Evolutionary conservation across 2,113 vertebrate species (phyloP).

Genomic region (Prolemur simus): DNA sequence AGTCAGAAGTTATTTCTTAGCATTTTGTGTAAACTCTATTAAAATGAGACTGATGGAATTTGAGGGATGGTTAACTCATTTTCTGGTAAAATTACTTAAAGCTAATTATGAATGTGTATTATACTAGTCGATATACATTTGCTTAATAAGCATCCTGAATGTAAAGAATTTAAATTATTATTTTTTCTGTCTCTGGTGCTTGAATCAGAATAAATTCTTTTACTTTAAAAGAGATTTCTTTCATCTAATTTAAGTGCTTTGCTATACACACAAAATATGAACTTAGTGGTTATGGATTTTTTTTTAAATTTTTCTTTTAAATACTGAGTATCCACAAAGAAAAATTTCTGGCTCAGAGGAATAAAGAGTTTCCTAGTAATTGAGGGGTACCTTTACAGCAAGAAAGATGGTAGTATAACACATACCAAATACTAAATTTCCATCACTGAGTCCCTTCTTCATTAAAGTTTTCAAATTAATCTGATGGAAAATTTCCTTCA

Average conservation of each 20-base stretch:
- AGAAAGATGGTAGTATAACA: neutral
- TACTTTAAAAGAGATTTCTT: neutral
- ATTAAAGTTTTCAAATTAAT: neutral
- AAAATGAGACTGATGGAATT: neutral
- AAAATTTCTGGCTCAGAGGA: neutral
- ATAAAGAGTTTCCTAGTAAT: neutral
- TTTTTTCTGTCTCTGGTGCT: too few species aligned
- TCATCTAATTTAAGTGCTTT: neutral
- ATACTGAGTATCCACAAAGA: neutral
- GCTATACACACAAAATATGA: conserved; percentile 9
- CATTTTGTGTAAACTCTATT: neutral
- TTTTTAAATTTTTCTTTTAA: neutral
- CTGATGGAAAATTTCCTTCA: neutral
- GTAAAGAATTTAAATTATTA: neutral
- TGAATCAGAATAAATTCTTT: neutral
- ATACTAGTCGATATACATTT: neutral
- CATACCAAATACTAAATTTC: neutral
- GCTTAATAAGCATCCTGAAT: neutral
- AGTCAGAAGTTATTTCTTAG: neutral
- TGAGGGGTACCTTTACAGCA: neutral
- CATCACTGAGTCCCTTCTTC: neutral
- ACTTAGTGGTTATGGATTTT: neutral
- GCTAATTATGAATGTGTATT: neutral
- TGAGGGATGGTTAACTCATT: neutral
- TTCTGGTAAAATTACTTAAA: neutral